Evolutionary conservation across 2,113 vertebrate species (phyloP).

Genomic region (Chroicocephalus ridibundus): DNA sequence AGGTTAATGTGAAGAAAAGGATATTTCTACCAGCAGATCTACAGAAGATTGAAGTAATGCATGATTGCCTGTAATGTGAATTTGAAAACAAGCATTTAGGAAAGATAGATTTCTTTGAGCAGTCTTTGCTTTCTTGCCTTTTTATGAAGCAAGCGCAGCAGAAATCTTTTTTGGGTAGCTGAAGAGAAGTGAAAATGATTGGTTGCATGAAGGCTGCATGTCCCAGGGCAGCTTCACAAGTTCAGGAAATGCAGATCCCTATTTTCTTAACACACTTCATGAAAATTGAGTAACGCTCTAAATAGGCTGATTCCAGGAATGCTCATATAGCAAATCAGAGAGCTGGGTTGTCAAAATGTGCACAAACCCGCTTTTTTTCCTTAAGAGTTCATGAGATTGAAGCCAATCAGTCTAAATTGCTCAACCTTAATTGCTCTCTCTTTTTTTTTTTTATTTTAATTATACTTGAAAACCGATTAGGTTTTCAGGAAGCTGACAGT

Average conservation of each 20-base stretch:
- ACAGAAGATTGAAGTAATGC: not conserved
- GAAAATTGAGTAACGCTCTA: not conserved
- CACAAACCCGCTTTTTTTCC: not conserved
- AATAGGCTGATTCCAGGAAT: not conserved
- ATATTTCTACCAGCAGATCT: not conserved
- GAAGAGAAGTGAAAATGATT: not conserved
- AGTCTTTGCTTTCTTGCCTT: not conserved
- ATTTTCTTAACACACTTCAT: not conserved
- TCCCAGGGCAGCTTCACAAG: not conserved
- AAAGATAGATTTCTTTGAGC: conserved; percentile 6
- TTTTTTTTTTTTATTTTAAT: not conserved
- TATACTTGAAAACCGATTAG: not conserved
- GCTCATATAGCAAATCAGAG: not conserved
- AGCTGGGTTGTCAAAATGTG: not conserved
- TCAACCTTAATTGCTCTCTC: not conserved
- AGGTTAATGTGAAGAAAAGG: not conserved
- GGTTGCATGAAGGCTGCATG: not conserved
- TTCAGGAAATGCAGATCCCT: conserved; percentile 16
- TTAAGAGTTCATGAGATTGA: not conserved
- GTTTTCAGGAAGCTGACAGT: not conserved
- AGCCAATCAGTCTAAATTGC: not conserved
- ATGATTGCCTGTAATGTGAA: not conserved
- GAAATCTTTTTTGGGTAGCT: not conserved
- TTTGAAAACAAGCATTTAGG: conserved; percentile 26
- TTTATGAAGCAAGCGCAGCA: not conserved